Evolutionary conservation across 2,797 vertebrate genomes (phyloP), one percentile per base, ranked within the genome.

Genomic region (Cygnus olor): DNA sequence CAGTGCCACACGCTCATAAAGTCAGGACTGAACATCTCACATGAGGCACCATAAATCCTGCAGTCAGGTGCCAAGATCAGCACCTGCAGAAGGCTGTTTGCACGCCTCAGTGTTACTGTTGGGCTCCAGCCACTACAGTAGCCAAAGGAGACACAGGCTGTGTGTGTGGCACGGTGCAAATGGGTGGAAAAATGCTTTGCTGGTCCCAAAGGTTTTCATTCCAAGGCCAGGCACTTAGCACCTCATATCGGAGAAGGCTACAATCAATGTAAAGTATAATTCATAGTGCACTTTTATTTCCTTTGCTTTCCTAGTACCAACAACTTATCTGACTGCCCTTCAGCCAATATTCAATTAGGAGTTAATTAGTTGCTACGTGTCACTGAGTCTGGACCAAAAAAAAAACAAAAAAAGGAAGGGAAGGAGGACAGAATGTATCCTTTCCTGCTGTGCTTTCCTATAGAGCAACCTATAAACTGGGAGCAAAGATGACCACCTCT

Each of bases 291-390:
- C 40, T 79, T 91, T 78, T 80, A 61, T 78, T 95, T 95, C 70
- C 54, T 86, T 58, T 68, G 10, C 3, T 86, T 94, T 95, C 80
- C 56, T 86, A 86, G 74, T 18, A 54, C 32, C 65, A 80, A 44
- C 24, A 89, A 80, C 77, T 86, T 86, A 57, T 32, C 77, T 74
- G 80, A 69, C 49, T 72, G 83, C 73, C 78, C 70, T 90, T 86
- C 5, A 30, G 76, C 83, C 83, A 94, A 85, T 63, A 95, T 80
- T 93, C 73, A 85, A 68, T 80, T 85, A 95, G 34, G 24, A 66
- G 16, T 88, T 94, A 91, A 95, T 93, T 91, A 89, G 22, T 68
- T 94, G 42, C 34, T 73, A 86, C n/a, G 7, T 10, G 28, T 81
- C 78, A 88, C 86, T 88, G 42, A 56, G 30, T 36, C 9, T 6